Evolutionary conservation across 35 echinoderm and acorn worm species (phyloP), one percentile per base, ranked within the genome.

Genomic region (Holothuria glaberrima): DNA sequence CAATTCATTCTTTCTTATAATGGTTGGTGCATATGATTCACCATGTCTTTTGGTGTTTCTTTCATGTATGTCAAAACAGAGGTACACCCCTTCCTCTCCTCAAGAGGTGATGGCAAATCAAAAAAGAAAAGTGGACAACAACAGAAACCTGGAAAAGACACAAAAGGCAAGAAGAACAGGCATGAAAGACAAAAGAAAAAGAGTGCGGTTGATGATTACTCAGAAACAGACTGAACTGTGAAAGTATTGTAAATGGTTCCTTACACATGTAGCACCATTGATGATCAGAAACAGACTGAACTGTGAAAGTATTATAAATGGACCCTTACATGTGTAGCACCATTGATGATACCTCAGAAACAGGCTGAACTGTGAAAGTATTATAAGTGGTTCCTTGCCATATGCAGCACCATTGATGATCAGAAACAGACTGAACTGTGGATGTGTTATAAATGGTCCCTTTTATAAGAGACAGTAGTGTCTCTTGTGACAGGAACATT

Each of bases 21-120:
- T 7, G 2, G 36, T 41, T 41, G 2, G 36, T 41, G 36, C 36
- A 2, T 41, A 7, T 54, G 50, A 14, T 54, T 54, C 9, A 54
- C 16, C 50, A 5, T 54, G 16, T 54, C 0, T 54, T 17, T 54
- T 54, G 1, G 3, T 54, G 1, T 54, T 54, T 54, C 12, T 54
- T 54, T 54, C 10, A 14, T 54, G 16, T 0, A 54, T 54, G 16
- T 54, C 50, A 54, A 54, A 54, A 12, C 89, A 97, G 94, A 97
- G 81, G 59, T 93, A 19, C 94, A 97, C 48, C 94, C 94, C 9
- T 70, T 97, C 18, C 61, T 93, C 19, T 86, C 79, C 18, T 63
- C 80, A 36, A 93, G 75, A 80, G 86, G 91, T 45, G 94, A 97
- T 46, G 83, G 91, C 28, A 97, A 97, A 84, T 76, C 86, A 48